phyloP scores from a whole-genome alignment of 2,888 invertebrate genomes.

The Orthonevra nobilis region DNA sequence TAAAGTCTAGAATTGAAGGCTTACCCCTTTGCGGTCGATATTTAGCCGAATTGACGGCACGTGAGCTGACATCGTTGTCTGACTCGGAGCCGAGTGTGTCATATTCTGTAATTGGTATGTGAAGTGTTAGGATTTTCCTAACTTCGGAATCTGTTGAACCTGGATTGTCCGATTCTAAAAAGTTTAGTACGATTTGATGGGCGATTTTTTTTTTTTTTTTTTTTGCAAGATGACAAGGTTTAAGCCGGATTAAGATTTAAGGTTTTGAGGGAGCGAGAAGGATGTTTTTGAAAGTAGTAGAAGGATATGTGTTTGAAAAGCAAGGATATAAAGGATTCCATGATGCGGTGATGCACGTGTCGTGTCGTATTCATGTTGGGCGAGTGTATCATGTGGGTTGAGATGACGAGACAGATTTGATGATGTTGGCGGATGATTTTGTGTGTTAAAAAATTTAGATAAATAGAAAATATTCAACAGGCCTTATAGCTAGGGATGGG shows the following conservation, averaged over 20 bases:
- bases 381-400: conserved; percentile 24
- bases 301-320: background rate
- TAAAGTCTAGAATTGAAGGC: conserved; percentile 7
- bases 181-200: conserved; percentile 80
- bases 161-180: conserved; percentile 94
- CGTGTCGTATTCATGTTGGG: conserved; percentile 17
- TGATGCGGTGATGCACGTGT: conserved; percentile 15
- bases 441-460: conserved; percentile 67
- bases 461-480: conserved; percentile 69
- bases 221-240: conserved; percentile 72
- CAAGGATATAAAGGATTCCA: conserved; percentile 1
- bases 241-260: no score
- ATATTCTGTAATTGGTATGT: conserved; percentile 96
- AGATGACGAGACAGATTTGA: conserved; percentile 29
- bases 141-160: conserved; percentile 97
- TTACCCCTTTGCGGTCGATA: conserved; percentile 80
- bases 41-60: conserved; percentile 81
- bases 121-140: conserved; percentile 94
- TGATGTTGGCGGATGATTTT: conserved; percentile 58
- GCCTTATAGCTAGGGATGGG: conserved; percentile 67
- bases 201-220: conserved; percentile 74
- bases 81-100: conserved; percentile 90
- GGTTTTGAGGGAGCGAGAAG: conserved; percentile 15
- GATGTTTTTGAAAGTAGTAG: background rate
- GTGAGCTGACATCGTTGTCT: conserved; percentile 89